phyloP scores from a whole-genome alignment of 2,888 invertebrate genomes.

The Arctia plantaginis region DNA sequence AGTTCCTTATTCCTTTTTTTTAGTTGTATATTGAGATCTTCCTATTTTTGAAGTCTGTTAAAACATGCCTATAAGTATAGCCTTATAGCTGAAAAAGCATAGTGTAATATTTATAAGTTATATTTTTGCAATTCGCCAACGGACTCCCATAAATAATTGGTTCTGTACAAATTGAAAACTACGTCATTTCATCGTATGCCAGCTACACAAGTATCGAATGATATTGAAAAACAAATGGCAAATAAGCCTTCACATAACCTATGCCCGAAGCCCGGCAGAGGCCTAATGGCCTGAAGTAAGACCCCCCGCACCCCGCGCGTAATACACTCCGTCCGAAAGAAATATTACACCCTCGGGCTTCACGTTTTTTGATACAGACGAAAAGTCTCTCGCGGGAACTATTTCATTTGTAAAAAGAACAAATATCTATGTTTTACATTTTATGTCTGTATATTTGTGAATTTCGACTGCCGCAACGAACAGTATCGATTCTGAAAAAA shows the following conservation, averaged over 20 bases:
- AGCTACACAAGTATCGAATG: not conserved
- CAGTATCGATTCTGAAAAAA: no score
- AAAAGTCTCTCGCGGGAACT: constrained; percentile 29
- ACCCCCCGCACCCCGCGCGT: constrained; percentile 27
- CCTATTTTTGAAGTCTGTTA: no score
- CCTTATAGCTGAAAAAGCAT: not conserved
- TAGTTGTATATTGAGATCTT: no score
- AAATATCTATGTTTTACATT: not conserved
- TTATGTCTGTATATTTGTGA: not conserved
- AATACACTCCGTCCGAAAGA: constrained; percentile 32
- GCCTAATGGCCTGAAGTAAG: constrained; percentile 20
- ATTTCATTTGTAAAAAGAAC: constrained; percentile 8
- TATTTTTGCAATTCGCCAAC: not conserved
- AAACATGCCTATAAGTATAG: no score
- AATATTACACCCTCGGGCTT: constrained; percentile 35
- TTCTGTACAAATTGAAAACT: not conserved
- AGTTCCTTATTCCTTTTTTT: not conserved
- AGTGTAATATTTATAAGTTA: not conserved
- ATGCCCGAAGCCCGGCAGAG: not conserved
- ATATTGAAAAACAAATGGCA: not conserved
- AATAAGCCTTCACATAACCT: not conserved
- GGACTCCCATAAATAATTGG: not conserved
- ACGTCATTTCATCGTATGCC: not conserved
- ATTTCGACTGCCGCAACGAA: no score
- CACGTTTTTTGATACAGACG: constrained; percentile 45